Percentiles rank a stretch among this genome's conserved stretches.
Evolutionary conservation across 2,888 invertebrate genomes (phyloP).

Genomic region (Lithodes maja): DNA sequence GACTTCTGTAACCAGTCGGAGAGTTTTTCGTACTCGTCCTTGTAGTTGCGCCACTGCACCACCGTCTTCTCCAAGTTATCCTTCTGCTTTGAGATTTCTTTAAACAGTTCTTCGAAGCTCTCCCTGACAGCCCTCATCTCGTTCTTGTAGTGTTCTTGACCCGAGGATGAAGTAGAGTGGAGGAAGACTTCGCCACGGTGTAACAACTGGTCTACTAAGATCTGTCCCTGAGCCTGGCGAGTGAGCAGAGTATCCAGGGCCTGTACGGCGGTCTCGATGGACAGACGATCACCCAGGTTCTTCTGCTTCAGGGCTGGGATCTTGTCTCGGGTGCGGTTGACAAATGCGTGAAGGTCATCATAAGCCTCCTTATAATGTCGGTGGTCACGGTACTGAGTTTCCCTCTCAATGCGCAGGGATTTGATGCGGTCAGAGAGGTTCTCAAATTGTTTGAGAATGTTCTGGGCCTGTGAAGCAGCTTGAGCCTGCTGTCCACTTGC

Average conservation of each 20-base stretch:
- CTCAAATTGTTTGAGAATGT: constrained; percentile 89
- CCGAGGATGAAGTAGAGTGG: constrained; percentile 87
- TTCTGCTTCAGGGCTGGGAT: constrained; percentile 90
- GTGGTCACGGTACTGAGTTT: constrained; percentile 91
- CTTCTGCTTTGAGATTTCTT: constrained; percentile 88
- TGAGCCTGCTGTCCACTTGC: constrained; percentile 89
- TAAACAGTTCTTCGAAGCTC: constrained; percentile 88
- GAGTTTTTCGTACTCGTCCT: constrained; percentile 92
- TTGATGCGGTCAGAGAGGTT: constrained; percentile 85
- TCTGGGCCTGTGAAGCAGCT: constrained; percentile 88
- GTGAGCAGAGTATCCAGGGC: constrained; percentile 81
- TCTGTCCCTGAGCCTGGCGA: constrained; percentile 79
- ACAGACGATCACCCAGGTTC: constrained; percentile 85
- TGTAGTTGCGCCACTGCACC: constrained; percentile 90
- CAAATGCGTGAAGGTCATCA: constrained; percentile 92
- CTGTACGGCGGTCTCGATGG: constrained; percentile 90
- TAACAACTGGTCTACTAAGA: constrained; percentile 88
- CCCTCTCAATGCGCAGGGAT: constrained; percentile 83
- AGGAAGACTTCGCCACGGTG: constrained; percentile 91
- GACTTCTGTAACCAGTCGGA: constrained; percentile 96
- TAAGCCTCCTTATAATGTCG: constrained; percentile 92
- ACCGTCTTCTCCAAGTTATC: constrained; percentile 87
- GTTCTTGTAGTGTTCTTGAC: constrained; percentile 85
- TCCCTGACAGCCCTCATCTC: constrained; percentile 90
- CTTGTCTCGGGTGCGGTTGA: constrained; percentile 90